Base-by-base conservation (phyloP, 2,113 vertebrate genomes). In the Daboia siamensis region DNA sequence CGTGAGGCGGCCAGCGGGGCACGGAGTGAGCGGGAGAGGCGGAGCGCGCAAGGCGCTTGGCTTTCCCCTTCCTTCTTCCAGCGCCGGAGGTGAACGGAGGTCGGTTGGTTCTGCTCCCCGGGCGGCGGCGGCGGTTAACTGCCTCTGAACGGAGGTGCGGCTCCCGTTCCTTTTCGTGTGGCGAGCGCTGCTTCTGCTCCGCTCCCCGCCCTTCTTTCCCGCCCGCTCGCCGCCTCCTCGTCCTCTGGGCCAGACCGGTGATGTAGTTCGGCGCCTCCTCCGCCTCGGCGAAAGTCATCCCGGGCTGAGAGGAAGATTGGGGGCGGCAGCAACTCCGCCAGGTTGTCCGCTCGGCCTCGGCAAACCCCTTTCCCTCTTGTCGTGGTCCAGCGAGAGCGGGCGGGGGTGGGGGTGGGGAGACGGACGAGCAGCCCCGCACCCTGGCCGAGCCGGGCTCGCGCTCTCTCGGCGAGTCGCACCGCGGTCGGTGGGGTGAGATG, bases 291-390 rank as follows among this genome's bases (percentile, higher is more conserved):
- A 80, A 80, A 80, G 33, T 80, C 74, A 44, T 29, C 15, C 48
- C 51, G 51, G 51, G 86, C 26, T 54, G 52, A n/a, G 48, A 64
- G 55, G 54, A 93, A 91, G 46, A 55, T 24, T 4, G 94, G 91
- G 90, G 91, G 94, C 93, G 80, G 69, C 61, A 84, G 93, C 57
- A 87, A 61, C 23, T 56, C 48, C 8, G 93, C 64, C 48, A 64
- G 91, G 92, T 20, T 26, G 93, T 90, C 93, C 56, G 86, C 88
- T 69, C 33, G 56, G 23, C 48, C 51, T 74, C 23, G 51, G 86
- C 92, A 7, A 88, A 85, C 24, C 57, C 26, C 1, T 84, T 74
- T 2, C 17, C 48, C 17, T 61, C 56, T 39, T 46, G 3, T 23
- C 5, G 61, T 26, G 85, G 56, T 51, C 90, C 33, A 24, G 17